Evolutionary conservation across 2,113 vertebrate species (phyloP), one percentile per base, ranked within the genome.

Genomic region (Brachirus orientalis): DNA sequence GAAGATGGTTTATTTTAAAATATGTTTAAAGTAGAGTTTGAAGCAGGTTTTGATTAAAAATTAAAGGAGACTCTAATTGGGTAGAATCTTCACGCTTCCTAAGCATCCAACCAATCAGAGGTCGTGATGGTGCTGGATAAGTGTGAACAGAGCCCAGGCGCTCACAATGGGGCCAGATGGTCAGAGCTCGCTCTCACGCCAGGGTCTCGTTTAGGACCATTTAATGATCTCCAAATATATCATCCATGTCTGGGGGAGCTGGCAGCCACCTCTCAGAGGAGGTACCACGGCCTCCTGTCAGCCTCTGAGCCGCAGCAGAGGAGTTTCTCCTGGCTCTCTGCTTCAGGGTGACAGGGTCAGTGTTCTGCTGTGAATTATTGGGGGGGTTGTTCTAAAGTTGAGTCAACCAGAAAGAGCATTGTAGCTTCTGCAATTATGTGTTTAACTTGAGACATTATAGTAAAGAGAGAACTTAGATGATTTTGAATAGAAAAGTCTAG

Each of bases 81-180:
- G 69, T 63, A 4, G 4, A 54, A 50, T 50, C 50, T 17, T n/a
- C 22, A 48, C 56, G 40, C 82, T 78, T 43, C 47, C 52, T 63
- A 44, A 74, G 63, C 68, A 48, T 75, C 48, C 65, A 40, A 54
- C 89, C 89, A 88, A 90, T 91, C 77, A 76, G 71, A 77, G 44
- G 9, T 43, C 72, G 36, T 16, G 62, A 87, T 75, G 76, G 74
- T 79, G 73, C 69, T 79, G 84, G 72, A 82, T 75, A 69, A 57
- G 63, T 87, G 74, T 84, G 83, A 84, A 83, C 74, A 57, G 61
- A 67, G 75, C 58, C 51, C 63, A 64, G 13, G 60, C 37, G 1
- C 64, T 88, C 87, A 90, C 90, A 90, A 91, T 90, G 69, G 86
- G 86, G 79, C 90, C 90, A 91, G 90, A 91, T 91, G 90, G 90